Percentiles rank a stretch among this genome's conserved stretches.
Evolutionary conservation across 2,888 invertebrate species (phyloP).

Genomic region (Cerastis rubricosa): DNA sequence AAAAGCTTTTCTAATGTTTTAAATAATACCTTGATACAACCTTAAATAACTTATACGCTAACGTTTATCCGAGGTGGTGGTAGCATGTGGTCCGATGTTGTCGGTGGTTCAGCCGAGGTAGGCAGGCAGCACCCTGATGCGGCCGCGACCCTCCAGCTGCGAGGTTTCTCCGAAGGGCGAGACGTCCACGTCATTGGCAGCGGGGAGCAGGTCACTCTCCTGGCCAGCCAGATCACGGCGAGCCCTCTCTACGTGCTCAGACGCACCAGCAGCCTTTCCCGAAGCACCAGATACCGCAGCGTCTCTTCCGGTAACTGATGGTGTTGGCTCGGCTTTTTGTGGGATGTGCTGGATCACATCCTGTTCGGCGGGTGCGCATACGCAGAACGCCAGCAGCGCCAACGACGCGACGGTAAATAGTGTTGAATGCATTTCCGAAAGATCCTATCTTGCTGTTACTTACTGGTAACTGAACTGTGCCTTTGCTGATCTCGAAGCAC

Average conservation of each 20-base stretch:
- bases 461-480: constrained; percentile 71
- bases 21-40: constrained; percentile 43
- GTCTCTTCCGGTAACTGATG: constrained; percentile 86
- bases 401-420: constrained; percentile 86
- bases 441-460: constrained; percentile 85
- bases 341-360: constrained; percentile 87
- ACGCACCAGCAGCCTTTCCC: constrained; percentile 83
- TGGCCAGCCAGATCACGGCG: constrained; percentile 82
- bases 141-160: constrained; percentile 80
- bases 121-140: constrained; percentile 86
- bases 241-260: constrained; percentile 74
- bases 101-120: constrained; percentile 80
- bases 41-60: constrained; percentile 44
- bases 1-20: constrained; percentile 45
- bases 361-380: constrained; percentile 80
- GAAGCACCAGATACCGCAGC: constrained; percentile 86
- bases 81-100: constrained; percentile 13
- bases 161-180: constrained; percentile 83
- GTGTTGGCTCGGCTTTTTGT: constrained; percentile 84
- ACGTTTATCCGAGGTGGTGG: constrained; percentile 23
- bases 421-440: constrained; percentile 85
- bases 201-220: constrained; percentile 85
- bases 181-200: constrained; percentile 78
- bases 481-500: constrained; percentile 42
- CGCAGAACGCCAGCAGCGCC: constrained; percentile 85